phyloP scores from a whole-genome alignment of 2,113 vertebrate species.

The Noturus placidus region DNA sequence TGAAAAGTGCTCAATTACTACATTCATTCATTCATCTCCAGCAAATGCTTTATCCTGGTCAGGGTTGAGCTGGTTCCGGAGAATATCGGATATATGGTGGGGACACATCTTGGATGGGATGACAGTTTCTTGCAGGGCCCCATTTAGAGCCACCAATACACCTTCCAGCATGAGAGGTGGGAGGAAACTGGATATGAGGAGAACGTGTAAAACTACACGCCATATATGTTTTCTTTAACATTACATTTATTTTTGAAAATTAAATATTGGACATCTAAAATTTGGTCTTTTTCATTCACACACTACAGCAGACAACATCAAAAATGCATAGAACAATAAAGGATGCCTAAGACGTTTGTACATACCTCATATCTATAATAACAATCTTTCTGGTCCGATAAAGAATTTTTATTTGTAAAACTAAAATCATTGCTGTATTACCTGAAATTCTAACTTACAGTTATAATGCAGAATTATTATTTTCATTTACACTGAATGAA shows the following conservation, averaged over 20 bases:
- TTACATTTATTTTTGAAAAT: not conserved
- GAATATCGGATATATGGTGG: not conserved
- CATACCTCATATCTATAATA: not conserved
- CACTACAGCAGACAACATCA: not conserved
- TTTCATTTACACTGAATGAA: not conserved
- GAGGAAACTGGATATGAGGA: not conserved
- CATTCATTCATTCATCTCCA: not conserved
- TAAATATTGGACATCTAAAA: not conserved
- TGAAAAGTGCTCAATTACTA: not conserved
- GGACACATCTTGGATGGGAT: not conserved
- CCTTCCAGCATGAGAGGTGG: not conserved
- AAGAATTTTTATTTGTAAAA: not conserved
- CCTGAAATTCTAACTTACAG: not conserved
- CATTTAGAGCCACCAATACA: not conserved
- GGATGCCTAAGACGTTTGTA: not conserved
- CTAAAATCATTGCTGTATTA: not conserved
- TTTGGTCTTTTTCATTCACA: not conserved
- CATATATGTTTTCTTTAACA: not conserved
- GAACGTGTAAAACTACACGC: no score
- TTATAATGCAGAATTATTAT: not conserved
- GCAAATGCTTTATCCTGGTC: not conserved
- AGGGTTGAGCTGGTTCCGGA: not conserved
- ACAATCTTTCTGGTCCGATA: not conserved
- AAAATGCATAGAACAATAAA: not conserved
- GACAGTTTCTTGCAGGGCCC: not conserved